Evolutionary conservation across 2,888 invertebrate genomes (phyloP), one percentile per base, ranked within the genome.

Genomic region (Ectobius pallidus): DNA sequence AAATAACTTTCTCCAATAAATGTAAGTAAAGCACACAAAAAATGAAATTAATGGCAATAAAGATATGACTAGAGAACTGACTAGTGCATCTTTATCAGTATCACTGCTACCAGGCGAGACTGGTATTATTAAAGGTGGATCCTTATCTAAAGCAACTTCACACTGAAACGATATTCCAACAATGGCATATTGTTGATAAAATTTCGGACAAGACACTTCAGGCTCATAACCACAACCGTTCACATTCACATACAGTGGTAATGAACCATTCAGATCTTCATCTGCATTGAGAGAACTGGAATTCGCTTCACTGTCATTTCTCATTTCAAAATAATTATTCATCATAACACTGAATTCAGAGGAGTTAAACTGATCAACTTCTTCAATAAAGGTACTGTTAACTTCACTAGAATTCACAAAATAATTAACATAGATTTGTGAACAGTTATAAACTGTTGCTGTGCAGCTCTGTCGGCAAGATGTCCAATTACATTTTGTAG

Each of bases 381-480:
- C 11, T 34, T 14, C 27, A 46, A 2, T 30, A 1, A 46, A 27
- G 9, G 16, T 68, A 18, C 30, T 27, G 14, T 39, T 39, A 2
- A 42, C 44, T 44, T 44, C 2, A 16, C 22, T 46, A 1, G 67
- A 18, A 62, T 52, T 39, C 34, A 75, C 34, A 9, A 49, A 39
- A 70, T 77, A 78, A 20, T 73, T 70, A 7, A 81, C 80, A 39
- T 78, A 70, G 20, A 81, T 77, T 61, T 81, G 80, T 72, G 76
- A 77, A 71, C 81, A 81, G 22, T 75, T 76, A 74, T 76, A 80
- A 69, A 79, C 76, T 61, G 77, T 77, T 9, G 79, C 78, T 2
- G 81, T 80, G 73, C 80, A 81, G 30, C 81, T 81, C 52, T 79
- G 78, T 14, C 80, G 77, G 76, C 81, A 81, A 11, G 81, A 81